These are phyloP conservation scores for Ostrea edulis DNA, from an alignment of 1,140 invertebrate genomes.

Conservation along the genomic window DNA sequence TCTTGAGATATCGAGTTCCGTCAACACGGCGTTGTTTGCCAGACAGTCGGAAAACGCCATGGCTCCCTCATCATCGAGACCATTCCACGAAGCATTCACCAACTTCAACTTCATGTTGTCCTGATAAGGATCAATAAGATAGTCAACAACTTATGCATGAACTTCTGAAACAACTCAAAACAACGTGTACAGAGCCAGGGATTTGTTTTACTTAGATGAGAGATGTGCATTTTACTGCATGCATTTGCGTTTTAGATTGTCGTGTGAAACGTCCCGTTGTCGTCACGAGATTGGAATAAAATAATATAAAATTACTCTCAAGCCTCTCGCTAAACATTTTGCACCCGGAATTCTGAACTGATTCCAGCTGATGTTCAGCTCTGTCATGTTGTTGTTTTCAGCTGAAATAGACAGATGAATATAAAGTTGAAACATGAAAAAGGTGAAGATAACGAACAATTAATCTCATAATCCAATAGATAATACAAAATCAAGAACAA, in stretches of 20 bases:
- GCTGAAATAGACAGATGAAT: constrained; percentile 51
- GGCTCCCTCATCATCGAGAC: constrained; percentile 71
- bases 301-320: constrained; percentile 61
- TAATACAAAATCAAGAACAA: too few species aligned
- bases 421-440: too few species aligned
- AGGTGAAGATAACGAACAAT: too few species aligned
- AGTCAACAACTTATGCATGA: too few species aligned
- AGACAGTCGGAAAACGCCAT: constrained; percentile 66
- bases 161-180: too few species aligned
- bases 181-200: too few species aligned
- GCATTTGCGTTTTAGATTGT: too few species aligned
- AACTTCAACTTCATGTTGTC: constrained; percentile 69
- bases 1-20: constrained; percentile 72
- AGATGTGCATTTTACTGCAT: too few species aligned
- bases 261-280: too few species aligned
- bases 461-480: too few species aligned
- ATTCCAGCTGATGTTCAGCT: constrained; percentile 77
- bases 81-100: constrained; percentile 75
- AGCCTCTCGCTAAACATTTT: constrained; percentile 62
- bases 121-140: constrained; percentile 46
- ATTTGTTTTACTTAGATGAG: too few species aligned
- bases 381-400: constrained; percentile 69
- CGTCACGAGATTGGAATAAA: too few species aligned
- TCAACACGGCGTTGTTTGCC: constrained; percentile 66
- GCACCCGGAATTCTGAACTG: constrained; percentile 72